Evolutionary conservation across 2,888 invertebrate species (phyloP), one percentile per base, ranked within the genome.

Genomic region (Dryomyza anilis): DNA sequence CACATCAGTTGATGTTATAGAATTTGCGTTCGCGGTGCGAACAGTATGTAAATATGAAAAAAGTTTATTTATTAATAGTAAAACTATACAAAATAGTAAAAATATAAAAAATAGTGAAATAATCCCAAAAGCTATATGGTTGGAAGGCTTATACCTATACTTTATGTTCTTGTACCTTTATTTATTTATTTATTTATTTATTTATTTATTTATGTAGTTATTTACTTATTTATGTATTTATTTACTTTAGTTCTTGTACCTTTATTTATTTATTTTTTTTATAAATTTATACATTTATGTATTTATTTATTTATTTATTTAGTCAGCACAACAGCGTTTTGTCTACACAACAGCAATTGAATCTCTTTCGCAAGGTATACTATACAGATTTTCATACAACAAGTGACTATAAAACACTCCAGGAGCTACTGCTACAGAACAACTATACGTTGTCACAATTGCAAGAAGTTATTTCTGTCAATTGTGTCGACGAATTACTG

Each of bases 401-500:
- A 6, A 65, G 64, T 1, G 73, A 76, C 4, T 75, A 70, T 36
- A 8, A 62, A 2, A 57, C 48, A 21, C 61, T 78, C 2, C 67
- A 74, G 45, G 43, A 63, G 12, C 46, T 78, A 19, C 46, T 78
- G 2, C 61, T 65, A n/a, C 29, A 6, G 0, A 72, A 73, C 46
- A 76, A 78, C n/a, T 65, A 68, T 3, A 77, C 70, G 14, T 69
- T 75, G 33, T 8, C 52, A 0, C 45, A 73, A n/a, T 66, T 82
- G 0, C 57, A 76, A 10, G 60, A 74, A 2, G 65, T 71, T 2
- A 45, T 88, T 1, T 82, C 87, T 0, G 86, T 86, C 21, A 76
- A 84, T 1, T 89, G 89, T 71, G 80, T 78, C 25, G 77, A 84
- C 1, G 76, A 88, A 14, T 69, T 89, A 4, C 73, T 85, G 64